phyloP scores from a whole-genome alignment of 2,888 invertebrate genomes.

The Heliconius charithonia region DNA sequence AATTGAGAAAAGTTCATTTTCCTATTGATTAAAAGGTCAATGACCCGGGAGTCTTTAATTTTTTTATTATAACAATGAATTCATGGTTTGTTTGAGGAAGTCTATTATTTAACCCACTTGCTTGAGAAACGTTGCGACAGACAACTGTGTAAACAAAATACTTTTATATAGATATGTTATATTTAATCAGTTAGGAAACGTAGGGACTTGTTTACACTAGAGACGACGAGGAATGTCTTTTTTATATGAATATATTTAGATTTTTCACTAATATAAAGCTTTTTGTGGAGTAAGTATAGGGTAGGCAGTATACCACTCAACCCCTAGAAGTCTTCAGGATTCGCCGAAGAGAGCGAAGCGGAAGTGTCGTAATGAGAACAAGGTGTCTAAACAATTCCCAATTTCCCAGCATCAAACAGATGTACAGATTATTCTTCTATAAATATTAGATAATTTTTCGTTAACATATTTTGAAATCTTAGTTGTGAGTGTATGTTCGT shows the following conservation, averaged over 20 bases:
- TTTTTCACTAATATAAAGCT: neutral
- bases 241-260: neutral
- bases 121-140: slow-evolving; percentile 22
- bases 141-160: slow-evolving; percentile 32
- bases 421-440: no score
- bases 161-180: slow-evolving; percentile 24
- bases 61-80: slow-evolving; percentile 16
- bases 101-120: slow-evolving; percentile 34
- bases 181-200: slow-evolving; percentile 28
- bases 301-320: neutral
- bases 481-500: no score
- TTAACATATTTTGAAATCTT: no score
- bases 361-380: no score
- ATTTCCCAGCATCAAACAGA: no score
- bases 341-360: no score
- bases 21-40: slow-evolving; percentile 13
- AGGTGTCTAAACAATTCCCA: no score
- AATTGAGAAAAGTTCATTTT: neutral
- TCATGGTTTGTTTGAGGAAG: slow-evolving; percentile 28
- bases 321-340: no score
- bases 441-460: no score
- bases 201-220: slow-evolving; percentile 21
- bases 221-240: neutral
- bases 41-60: neutral
- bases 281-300: neutral